phyloP scores from a whole-genome alignment of 2,797 vertebrate species.

The Betta splendens region DNA sequence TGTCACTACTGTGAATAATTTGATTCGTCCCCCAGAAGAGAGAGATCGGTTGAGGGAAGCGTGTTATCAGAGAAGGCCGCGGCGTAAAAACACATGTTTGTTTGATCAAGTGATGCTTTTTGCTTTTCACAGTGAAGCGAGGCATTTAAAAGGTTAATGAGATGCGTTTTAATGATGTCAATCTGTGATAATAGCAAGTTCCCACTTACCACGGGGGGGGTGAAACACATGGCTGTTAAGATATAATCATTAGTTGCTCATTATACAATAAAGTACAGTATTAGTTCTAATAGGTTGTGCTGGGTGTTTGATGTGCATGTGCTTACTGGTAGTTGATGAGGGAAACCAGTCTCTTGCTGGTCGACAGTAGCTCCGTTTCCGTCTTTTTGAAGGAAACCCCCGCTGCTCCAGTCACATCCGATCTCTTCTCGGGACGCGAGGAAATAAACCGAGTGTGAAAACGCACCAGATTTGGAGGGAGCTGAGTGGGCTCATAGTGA shows the following conservation, averaged over 20 bases:
- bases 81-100: neutral
- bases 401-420: constrained; percentile 23
- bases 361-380: too few relatives aligned
- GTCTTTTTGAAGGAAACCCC: constrained; percentile 1
- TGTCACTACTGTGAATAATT: constrained; percentile 58
- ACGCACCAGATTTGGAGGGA: constrained; percentile 46
- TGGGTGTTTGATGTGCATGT: too few relatives aligned
- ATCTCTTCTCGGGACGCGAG: constrained; percentile 26
- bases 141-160: neutral
- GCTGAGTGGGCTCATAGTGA: constrained; percentile 36
- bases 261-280: too few relatives aligned
- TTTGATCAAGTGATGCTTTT: neutral
- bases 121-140: neutral
- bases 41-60: constrained; percentile 15
- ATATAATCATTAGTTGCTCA: too few relatives aligned
- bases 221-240: too few relatives aligned
- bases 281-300: too few relatives aligned
- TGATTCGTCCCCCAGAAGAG: constrained; percentile 50
- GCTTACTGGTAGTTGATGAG: too few relatives aligned
- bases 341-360: too few relatives aligned
- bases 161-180: neutral
- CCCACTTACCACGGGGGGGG: too few relatives aligned
- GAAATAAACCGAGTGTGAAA: constrained; percentile 62
- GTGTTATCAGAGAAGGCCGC: neutral
- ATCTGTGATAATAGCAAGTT: neutral